These are phyloP conservation scores for Myrmecophaga tridactyla DNA, from an alignment of 2,113 vertebrate species.

Conservation along the genomic window DNA sequence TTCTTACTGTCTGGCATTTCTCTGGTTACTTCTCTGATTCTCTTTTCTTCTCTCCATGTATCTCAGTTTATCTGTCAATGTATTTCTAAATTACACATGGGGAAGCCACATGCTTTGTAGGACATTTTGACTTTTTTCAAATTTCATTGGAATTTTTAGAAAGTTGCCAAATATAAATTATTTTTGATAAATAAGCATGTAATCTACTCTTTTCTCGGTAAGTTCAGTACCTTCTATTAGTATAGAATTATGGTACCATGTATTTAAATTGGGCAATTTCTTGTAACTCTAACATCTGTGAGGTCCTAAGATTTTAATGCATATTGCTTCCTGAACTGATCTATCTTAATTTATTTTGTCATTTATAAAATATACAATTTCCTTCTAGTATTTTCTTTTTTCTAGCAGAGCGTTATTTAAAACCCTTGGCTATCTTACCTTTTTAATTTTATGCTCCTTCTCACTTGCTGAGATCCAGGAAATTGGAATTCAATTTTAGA, in stretches of 20 bases:
- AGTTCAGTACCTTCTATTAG: not conserved
- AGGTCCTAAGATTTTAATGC: conserved; percentile 5
- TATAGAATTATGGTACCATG: not conserved
- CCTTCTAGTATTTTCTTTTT: not conserved
- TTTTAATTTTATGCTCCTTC: not conserved
- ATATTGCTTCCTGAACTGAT: not conserved
- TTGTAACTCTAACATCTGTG: not conserved
- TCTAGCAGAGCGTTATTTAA: not conserved
- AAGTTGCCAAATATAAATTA: not conserved
- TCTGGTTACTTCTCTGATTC: not conserved
- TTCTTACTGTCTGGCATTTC: not conserved
- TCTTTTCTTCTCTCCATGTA: not conserved
- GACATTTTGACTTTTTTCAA: not conserved
- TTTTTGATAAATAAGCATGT: not conserved
- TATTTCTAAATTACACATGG: not conserved
- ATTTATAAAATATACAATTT: not conserved
- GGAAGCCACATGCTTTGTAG: not conserved
- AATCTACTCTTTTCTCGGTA: not conserved
- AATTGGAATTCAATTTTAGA: conserved; percentile 14
- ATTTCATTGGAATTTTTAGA: not conserved
- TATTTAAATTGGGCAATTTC: conserved; percentile 6
- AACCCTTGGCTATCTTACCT: not conserved
- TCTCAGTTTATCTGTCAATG: not conserved
- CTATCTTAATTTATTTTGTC: conserved; percentile 2
- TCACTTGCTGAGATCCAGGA: not conserved